Conservation (phyloP, 2,888 invertebrate species). For the Boloria selene region DNA sequence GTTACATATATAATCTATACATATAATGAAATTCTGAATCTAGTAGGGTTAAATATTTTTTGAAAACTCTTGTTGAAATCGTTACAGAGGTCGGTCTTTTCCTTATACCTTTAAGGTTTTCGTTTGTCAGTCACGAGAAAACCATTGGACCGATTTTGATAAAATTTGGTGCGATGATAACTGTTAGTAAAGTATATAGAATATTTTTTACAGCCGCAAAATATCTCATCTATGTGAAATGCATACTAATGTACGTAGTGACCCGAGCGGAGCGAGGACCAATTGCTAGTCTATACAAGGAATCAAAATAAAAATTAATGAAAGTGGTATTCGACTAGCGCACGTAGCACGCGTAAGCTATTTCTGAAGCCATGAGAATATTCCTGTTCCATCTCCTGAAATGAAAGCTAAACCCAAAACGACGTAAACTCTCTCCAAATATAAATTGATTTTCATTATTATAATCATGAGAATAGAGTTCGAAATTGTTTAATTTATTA, state of each 20-base stretch:
- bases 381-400: constrained; percentile 62
- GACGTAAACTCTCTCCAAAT: constrained; percentile 41
- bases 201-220: too few relatives aligned
- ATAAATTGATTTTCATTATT: constrained; percentile 39
- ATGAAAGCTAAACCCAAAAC: constrained; percentile 43
- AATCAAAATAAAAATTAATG: constrained; percentile 14
- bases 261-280: too few relatives aligned
- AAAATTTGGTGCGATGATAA: too few relatives aligned
- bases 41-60: too few relatives aligned
- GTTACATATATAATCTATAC: too few relatives aligned
- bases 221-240: too few relatives aligned
- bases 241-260: too few relatives aligned
- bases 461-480: constrained; percentile 19
- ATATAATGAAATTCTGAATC: too few relatives aligned
- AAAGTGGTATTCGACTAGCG: constrained; percentile 14
- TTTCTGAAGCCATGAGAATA: constrained; percentile 68
- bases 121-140: neutral
- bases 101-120: neutral
- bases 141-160: neutral
- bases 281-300: constrained; percentile 19
- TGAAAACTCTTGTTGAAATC: too few relatives aligned
- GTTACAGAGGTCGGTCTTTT: too few relatives aligned
- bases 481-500: constrained; percentile 3
- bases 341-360: constrained; percentile 45
- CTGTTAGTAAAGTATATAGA: too few relatives aligned